Evolutionary conservation across 1,140 invertebrate species (phyloP).

Genomic region (Pseudoatta argentina): DNA sequence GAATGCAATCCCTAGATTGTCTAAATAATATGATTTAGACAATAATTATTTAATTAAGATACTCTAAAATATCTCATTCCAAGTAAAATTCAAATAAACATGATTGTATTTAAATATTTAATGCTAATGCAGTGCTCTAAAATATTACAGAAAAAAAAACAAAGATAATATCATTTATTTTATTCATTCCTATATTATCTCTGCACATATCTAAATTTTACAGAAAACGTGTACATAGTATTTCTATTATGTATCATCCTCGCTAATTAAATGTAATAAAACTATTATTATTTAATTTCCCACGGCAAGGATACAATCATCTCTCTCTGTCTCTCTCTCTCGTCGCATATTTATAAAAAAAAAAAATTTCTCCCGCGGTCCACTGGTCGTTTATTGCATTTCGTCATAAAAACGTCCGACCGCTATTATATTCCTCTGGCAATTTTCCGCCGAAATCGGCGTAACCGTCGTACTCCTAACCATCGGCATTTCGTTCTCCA

Average conservation of each 20-base stretch:
- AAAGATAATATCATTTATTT: neutral
- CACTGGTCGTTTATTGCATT: neutral
- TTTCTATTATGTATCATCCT: neutral
- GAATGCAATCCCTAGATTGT: neutral
- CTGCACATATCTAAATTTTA: neutral
- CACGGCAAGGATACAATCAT: neutral
- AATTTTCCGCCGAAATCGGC: conserved; percentile 24
- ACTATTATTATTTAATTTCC: neutral
- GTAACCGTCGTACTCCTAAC: conserved; percentile 1
- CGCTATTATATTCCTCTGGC: neutral
- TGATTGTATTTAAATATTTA: neutral
- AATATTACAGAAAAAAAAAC: neutral
- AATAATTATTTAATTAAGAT: neutral
- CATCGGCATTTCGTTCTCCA: conserved; percentile 13
- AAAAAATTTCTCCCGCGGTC: neutral
- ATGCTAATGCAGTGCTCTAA: neutral
- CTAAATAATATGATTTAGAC: neutral
- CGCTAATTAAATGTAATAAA: neutral
- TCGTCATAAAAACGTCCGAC: neutral
- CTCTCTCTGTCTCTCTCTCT: neutral
- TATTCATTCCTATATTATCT: conserved; percentile 8
- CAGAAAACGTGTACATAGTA: neutral
- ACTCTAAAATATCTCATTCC: neutral
- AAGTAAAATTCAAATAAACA: neutral
- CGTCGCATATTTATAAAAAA: neutral